These are phyloP conservation scores for Germaria angustata DNA, from an alignment of 2,888 invertebrate species.

Conservation along the genomic window DNA sequence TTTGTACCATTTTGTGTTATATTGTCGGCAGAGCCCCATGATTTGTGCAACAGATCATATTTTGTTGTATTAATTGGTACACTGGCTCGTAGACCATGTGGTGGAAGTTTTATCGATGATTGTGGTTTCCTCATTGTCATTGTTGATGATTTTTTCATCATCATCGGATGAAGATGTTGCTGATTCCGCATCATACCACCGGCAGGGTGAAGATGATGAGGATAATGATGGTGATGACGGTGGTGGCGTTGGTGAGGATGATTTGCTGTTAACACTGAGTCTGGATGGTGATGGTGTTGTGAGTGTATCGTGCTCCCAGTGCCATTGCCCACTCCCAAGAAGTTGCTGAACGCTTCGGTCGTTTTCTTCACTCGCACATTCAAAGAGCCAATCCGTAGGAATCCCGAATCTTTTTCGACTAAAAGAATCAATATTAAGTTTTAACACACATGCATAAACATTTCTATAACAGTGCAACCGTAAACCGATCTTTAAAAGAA, in stretches of 20 bases:
- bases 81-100: slow-evolving; percentile 74
- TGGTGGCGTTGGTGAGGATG: slow-evolving; percentile 81
- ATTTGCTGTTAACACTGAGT: slow-evolving; percentile 71
- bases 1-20: slow-evolving; percentile 82
- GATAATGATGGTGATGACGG: slow-evolving; percentile 79
- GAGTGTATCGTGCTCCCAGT: slow-evolving; percentile 79
- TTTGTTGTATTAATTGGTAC: slow-evolving; percentile 76
- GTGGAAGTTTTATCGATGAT: slow-evolving; percentile 29
- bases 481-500: too few species aligned
- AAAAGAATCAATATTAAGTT: too few species aligned
- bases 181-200: slow-evolving; percentile 77
- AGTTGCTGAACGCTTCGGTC: slow-evolving; percentile 94
- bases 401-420: slow-evolving; percentile 92
- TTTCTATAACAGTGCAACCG: too few species aligned
- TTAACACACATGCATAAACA: too few species aligned
- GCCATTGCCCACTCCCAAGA: slow-evolving; percentile 88
- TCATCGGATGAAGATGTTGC: slow-evolving; percentile 73
- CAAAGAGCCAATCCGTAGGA: slow-evolving; percentile 94
- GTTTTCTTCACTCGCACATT: slow-evolving; percentile 96
- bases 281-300: slow-evolving; percentile 61
- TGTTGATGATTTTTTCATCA: slow-evolving; percentile 67
- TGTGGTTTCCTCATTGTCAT: slow-evolving; percentile 65
- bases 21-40: slow-evolving; percentile 95
- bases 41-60: slow-evolving; percentile 88
- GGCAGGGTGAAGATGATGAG: slow-evolving; percentile 74